phyloP scores from a whole-genome alignment of 2,888 invertebrate species.

The Ellobium chinense region DNA sequence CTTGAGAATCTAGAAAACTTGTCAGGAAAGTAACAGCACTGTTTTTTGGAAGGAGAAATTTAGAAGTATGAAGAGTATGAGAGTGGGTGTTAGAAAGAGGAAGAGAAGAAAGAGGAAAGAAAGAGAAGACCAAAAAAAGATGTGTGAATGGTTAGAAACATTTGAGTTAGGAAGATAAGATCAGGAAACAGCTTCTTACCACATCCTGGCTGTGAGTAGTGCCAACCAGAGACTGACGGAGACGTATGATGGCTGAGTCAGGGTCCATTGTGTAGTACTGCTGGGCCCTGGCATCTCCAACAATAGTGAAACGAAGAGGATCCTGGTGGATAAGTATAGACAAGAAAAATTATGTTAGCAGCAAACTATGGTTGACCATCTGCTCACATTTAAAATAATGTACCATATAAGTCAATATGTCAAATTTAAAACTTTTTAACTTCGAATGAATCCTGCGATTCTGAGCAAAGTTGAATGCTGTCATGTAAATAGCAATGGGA shows the following conservation, averaged over 20 bases:
- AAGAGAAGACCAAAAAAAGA: neutral
- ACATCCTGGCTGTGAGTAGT: constrained; percentile 48
- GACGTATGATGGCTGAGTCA: constrained; percentile 61
- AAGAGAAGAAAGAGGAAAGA: neutral
- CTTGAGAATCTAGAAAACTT: too few relatives aligned
- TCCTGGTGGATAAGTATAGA: constrained; percentile 55
- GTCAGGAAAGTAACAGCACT: too few relatives aligned
- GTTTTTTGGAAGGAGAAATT: too few relatives aligned
- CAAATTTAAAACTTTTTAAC: too few relatives aligned
- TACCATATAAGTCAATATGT: too few relatives aligned
- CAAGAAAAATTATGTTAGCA: neutral
- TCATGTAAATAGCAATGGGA: too few relatives aligned
- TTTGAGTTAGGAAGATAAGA: neutral
- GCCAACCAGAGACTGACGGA: constrained; percentile 57
- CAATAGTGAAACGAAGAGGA: constrained; percentile 55
- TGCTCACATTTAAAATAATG: too few relatives aligned
- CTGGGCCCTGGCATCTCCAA: constrained; percentile 49
- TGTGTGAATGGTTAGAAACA: neutral
- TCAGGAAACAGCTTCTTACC: constrained; percentile 44
- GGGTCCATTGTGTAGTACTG: constrained; percentile 68
- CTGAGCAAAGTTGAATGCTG: too few relatives aligned
- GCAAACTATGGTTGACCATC: too few relatives aligned
- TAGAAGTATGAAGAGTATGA: too few relatives aligned
- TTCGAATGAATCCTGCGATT: too few relatives aligned
- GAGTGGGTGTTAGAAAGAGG: neutral